Evolutionary conservation across 1,140 invertebrate species (phyloP).

Genomic region (Conus betulinus): DNA sequence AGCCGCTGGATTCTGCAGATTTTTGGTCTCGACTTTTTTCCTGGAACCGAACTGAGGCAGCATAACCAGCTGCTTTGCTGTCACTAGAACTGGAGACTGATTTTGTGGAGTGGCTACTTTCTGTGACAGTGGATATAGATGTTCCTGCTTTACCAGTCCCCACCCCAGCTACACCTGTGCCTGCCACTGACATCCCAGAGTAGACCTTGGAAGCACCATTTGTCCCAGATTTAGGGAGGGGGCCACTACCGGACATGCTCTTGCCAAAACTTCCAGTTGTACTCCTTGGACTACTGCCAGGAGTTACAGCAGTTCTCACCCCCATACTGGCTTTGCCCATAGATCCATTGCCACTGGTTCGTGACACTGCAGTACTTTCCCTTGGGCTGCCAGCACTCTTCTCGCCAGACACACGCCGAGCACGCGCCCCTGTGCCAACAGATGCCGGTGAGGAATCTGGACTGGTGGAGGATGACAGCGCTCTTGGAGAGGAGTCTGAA

Average conservation of each 20-base stretch:
- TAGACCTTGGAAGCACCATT: background rate
- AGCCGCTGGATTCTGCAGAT: background rate
- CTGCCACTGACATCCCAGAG: background rate
- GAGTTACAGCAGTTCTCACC: background rate
- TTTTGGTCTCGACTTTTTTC: conserved; percentile 29
- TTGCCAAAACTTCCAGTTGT: background rate
- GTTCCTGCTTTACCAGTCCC: background rate
- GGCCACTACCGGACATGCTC: background rate
- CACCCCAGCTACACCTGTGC: background rate
- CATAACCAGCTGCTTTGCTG: background rate
- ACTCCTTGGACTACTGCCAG: background rate
- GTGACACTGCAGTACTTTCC: background rate
- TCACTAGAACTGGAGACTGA: background rate
- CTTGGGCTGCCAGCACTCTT: background rate
- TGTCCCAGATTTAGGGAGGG: background rate
- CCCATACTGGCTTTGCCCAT: background rate
- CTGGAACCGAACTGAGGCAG: conserved; percentile 7
- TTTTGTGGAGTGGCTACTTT: background rate
- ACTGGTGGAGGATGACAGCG: background rate
- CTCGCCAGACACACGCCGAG: background rate
- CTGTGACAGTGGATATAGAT: background rate
- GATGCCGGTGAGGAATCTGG: background rate
- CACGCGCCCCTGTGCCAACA: background rate
- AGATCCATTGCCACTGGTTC: background rate
- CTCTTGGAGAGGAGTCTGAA: background rate